phyloP scores from a whole-genome alignment of 2,113 vertebrate genomes.

The Serinus canaria region DNA sequence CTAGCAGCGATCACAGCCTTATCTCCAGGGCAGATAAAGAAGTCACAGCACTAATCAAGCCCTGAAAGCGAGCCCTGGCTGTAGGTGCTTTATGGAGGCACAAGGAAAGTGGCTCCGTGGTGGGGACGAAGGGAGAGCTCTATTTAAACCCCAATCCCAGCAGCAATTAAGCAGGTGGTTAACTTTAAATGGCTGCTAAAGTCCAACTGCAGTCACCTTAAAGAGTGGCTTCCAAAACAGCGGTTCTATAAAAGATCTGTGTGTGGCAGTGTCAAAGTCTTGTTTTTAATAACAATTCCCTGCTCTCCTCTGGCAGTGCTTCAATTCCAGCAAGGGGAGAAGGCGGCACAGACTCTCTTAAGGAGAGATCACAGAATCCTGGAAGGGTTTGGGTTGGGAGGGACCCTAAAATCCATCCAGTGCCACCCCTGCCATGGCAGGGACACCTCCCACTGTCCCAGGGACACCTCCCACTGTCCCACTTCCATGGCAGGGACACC shows the following conservation, averaged over 20 bases:
- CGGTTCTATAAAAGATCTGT: not conserved
- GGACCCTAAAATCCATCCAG: accelerated
- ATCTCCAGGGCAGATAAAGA: not conserved
- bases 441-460: not conserved
- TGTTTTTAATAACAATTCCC: not conserved
- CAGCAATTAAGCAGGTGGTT: constrained; percentile 33
- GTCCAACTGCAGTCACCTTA: not conserved
- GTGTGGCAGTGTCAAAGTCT: not conserved
- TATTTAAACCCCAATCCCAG: not conserved
- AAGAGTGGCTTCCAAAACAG: not conserved
- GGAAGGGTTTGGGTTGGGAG: not conserved
- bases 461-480: not conserved
- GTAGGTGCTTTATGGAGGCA: not conserved
- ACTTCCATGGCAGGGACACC: no score
- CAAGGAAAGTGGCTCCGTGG: not conserved
- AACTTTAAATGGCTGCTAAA: constrained; percentile 18
- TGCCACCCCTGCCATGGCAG: not conserved
- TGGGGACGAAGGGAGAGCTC: not conserved
- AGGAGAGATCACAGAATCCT: not conserved
- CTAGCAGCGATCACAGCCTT: not conserved
- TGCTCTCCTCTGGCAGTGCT: not conserved
- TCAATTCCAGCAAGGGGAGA: not conserved
- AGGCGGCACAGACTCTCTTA: not conserved
- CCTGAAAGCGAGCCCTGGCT: not conserved
- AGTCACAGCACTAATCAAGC: not conserved